Conservation (phyloP, 2,797 vertebrate species). For the Acanthurus lineatus region DNA sequence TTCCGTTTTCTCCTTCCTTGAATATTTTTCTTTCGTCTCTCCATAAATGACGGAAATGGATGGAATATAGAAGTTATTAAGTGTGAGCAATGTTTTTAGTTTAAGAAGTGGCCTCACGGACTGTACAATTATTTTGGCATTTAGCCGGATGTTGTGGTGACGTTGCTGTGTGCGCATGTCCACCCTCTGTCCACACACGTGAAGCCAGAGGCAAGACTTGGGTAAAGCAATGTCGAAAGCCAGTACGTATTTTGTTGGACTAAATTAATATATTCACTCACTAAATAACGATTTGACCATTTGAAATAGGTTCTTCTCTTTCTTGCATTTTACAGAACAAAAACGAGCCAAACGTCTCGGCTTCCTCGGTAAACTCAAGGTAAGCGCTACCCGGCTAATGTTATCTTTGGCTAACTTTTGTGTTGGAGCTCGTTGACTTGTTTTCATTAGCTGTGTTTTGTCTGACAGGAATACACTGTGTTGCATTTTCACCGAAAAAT, state of each 20-base stretch:
- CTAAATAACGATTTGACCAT: fast-evolving
- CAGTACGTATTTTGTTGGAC: constrained; percentile 72
- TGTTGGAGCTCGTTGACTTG: not conserved
- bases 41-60: too few species aligned
- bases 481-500: not conserved
- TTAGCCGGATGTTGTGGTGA: constrained; percentile 50
- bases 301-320: constrained; percentile 7
- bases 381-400: constrained; percentile 52
- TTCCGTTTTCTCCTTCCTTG: too few species aligned
- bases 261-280: not conserved
- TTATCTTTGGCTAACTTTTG: constrained; percentile 13
- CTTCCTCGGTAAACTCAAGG: constrained; percentile 81
- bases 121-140: constrained; percentile 72
- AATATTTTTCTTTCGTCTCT: too few species aligned
- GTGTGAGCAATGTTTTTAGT: too few species aligned
- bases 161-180: constrained; percentile 29
- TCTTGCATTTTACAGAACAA: constrained; percentile 79
- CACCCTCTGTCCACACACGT: constrained; percentile 59
- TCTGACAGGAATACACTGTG: not conserved
- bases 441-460: too few species aligned
- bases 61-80: too few species aligned
- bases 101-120: too few species aligned
- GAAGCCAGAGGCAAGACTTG: constrained; percentile 6
- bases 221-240: constrained; percentile 82
- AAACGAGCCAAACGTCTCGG: constrained; percentile 84